phyloP scores from a whole-genome alignment of 2,888 invertebrate genomes.

The Drosophila birchii region DNA sequence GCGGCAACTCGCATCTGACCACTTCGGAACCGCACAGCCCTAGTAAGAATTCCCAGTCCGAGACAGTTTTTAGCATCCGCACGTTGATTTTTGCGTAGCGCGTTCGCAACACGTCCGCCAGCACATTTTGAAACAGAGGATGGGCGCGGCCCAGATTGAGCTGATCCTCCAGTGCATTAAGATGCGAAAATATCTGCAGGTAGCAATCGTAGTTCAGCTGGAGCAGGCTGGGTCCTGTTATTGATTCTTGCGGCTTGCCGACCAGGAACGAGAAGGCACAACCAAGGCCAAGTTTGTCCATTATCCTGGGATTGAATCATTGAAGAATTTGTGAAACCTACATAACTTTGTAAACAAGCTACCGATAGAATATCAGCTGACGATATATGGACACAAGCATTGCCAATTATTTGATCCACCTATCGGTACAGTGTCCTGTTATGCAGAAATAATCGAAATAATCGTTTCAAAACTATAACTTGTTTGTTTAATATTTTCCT shows the following conservation, averaged over 20 bases:
- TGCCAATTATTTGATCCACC: too few species aligned
- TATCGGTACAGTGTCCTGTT: conserved; percentile 1
- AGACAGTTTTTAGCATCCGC: conserved; percentile 47
- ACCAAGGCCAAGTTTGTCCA: conserved; percentile 58
- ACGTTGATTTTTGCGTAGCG: conserved; percentile 54
- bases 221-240: conserved; percentile 32
- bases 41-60: conserved; percentile 61
- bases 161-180: conserved; percentile 54
- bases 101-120: conserved; percentile 33
- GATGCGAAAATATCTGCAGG: conserved; percentile 56
- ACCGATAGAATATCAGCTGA: conserved; percentile 32
- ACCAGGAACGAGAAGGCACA: conserved; percentile 60
- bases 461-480: not conserved
- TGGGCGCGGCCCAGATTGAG: conserved; percentile 59
- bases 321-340: not conserved
- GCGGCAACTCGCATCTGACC: conserved; percentile 52
- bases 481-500: not conserved
- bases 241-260: conserved; percentile 34
- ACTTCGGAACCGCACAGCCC: conserved; percentile 53
- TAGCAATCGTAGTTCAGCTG: conserved; percentile 69
- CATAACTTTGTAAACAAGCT: not conserved
- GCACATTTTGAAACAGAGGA: conserved; percentile 43
- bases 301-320: conserved; percentile 14
- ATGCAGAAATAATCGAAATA: not conserved
- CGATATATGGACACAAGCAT: not conserved